Evolutionary conservation across 2,888 invertebrate species (phyloP).

Genomic region (Nomada ruficornis): DNA sequence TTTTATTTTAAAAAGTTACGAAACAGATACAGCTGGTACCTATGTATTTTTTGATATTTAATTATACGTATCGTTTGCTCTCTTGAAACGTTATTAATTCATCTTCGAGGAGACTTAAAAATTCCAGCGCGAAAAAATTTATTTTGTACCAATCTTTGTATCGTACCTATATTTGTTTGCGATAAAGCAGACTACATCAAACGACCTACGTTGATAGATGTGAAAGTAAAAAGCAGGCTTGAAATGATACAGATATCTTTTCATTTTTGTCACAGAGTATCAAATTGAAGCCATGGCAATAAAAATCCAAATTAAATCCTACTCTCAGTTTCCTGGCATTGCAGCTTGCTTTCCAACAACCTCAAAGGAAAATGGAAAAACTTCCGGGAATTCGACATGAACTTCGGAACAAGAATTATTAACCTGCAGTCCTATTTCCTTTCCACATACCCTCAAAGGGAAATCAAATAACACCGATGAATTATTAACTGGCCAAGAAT

Average conservation of each 20-base stretch:
- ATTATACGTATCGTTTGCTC: too few relatives aligned
- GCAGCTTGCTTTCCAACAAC: neutral
- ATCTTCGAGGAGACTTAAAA: too few relatives aligned
- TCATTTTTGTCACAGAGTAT: neutral
- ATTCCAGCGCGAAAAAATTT: too few relatives aligned
- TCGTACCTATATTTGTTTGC: too few relatives aligned
- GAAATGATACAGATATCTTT: neutral
- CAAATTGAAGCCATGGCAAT: neutral
- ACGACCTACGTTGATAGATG: neutral
- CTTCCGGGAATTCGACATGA: neutral
- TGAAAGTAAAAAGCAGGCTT: neutral
- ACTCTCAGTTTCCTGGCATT: neutral
- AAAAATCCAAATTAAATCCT: conserved; percentile 15
- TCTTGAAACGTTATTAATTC: too few relatives aligned
- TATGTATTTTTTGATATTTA: too few relatives aligned
- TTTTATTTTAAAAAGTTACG: neutral
- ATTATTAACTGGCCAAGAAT: neutral
- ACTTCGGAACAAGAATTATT: conserved; percentile 10
- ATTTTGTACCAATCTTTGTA: too few relatives aligned
- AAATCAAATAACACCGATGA: neutral
- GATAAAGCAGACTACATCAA: neutral
- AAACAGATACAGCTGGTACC: too few relatives aligned
- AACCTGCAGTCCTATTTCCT: neutral
- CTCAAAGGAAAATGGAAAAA: neutral
- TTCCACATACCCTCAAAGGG: neutral